Base-by-base conservation (phyloP, 2,888 invertebrate species). In the Monochamus alternatus region DNA sequence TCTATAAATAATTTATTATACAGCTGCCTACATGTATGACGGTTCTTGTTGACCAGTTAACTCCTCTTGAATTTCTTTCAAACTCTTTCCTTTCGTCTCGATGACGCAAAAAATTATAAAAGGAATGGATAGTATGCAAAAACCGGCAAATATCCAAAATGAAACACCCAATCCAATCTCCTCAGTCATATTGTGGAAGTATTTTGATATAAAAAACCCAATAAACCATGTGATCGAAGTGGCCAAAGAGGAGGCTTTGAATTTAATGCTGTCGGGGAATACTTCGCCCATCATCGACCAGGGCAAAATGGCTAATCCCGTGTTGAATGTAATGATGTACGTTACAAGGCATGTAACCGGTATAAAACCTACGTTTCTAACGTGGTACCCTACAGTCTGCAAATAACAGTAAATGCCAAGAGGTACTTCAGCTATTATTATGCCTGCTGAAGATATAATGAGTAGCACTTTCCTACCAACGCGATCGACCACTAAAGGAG, bases 241-340 rank as follows among this genome's bases (percentile, higher is more conserved):
- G 0, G 77, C 76, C 0, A 94, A 94, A 31, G 92, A 90, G 3
- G 76, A 60, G 0, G 94, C 92, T 87, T 95, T 94, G 0, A 95
- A 93, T 73, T 82, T 83, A 0, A 82, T 77, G 81, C 94, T 94
- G 0, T 93, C 89, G 31, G 97, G 93, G 87, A 97, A 93, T 88
- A 96, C 91, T 87, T 96, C 96, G 0, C 94, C 93, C 91, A 96
- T 92, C 51, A 96, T 92, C 0, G 95, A 93, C 95, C 96, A 96
- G 0, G 95, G 94, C 51, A 96, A 87, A 0, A 95, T 94, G 3
- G 97, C 95, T 68, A 94, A 91, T 0, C 93, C 92, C 89, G 85
- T 5, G 79, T 94, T 94, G 89, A 95, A 96, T 0, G 93, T 92
- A 70, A 93, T 89, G 75, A 95, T 94, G 89, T 93, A 96, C 7